Evolutionary conservation across 2,888 invertebrate species (phyloP).

Genomic region (Balanococcus diminutus): DNA sequence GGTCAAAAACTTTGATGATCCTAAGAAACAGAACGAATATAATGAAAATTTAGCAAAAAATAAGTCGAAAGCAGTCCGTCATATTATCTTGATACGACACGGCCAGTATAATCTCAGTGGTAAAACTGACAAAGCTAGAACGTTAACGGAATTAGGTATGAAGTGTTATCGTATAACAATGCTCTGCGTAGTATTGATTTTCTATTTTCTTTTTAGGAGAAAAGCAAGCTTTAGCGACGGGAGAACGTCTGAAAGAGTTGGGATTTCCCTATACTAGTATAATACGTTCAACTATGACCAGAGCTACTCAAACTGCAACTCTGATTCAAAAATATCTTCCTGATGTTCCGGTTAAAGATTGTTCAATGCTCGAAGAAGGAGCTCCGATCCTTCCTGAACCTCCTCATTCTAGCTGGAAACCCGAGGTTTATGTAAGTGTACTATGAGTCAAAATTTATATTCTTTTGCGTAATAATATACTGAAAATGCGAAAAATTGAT

Average conservation of each 20-base stretch:
- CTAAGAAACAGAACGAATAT: slow-evolving; percentile 69
- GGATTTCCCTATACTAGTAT: slow-evolving; percentile 79
- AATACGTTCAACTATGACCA: slow-evolving; percentile 87
- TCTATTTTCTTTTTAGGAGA: slow-evolving; percentile 66
- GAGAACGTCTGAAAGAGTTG: slow-evolving; percentile 77
- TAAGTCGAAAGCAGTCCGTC: slow-evolving; percentile 72
- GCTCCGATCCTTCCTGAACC: slow-evolving; percentile 95
- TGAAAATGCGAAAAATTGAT: slow-evolving; percentile 59
- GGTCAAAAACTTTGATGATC: slow-evolving; percentile 62
- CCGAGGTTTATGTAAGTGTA: slow-evolving; percentile 74
- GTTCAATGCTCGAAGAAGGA: slow-evolving; percentile 85
- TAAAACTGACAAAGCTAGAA: slow-evolving; percentile 72
- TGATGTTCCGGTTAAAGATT: slow-evolving; percentile 67
- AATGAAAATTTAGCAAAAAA: slow-evolving; percentile 72
- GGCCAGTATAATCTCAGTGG: slow-evolving; percentile 89
- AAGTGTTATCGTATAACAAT: no score
- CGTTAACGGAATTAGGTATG: slow-evolving; percentile 80
- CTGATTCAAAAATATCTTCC: slow-evolving; percentile 77
- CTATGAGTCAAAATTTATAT: background rate
- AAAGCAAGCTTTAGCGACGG: slow-evolving; percentile 85
- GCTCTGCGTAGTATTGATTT: background rate
- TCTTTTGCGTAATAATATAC: background rate
- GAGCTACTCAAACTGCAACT: slow-evolving; percentile 89
- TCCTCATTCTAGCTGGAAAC: slow-evolving; percentile 83
- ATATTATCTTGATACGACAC: slow-evolving; percentile 89